These are phyloP conservation scores for Pocillopora damicornis DNA, from an alignment of 64 coral and sea anemone genomes.

Conservation along the genomic window DNA sequence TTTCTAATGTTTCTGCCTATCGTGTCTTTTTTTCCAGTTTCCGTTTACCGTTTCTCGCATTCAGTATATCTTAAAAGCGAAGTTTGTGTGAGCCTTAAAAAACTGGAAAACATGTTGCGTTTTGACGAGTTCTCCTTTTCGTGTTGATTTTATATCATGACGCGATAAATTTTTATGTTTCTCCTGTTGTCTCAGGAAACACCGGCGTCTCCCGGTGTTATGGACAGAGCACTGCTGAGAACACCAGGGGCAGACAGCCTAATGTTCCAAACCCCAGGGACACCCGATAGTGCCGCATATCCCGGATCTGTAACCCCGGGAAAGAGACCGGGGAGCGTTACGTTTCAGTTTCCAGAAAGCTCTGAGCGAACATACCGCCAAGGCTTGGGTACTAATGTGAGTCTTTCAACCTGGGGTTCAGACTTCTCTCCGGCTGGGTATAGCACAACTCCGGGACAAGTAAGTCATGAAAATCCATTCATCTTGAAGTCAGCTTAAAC, in stretches of 20 bases:
- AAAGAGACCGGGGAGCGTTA: slow-evolving; percentile 30
- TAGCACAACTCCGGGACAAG: slow-evolving; percentile 29
- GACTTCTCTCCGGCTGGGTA: slow-evolving; percentile 71
- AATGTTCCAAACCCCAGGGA: slow-evolving; percentile 64
- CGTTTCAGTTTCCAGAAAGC: slow-evolving; percentile 57
- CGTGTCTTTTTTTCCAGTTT: too few relatives aligned
- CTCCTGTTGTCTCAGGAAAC: slow-evolving; percentile 33
- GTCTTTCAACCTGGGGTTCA: slow-evolving; percentile 92
- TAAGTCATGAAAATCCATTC: neutral
- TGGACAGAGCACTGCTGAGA: slow-evolving; percentile 63
- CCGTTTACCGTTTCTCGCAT: too few relatives aligned
- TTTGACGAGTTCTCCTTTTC: too few relatives aligned
- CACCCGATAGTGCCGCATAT: neutral
- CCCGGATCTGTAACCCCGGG: neutral
- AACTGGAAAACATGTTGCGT: too few relatives aligned
- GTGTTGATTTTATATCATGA: too few relatives aligned
- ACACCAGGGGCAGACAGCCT: slow-evolving; percentile 61
- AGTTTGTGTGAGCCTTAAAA: too few relatives aligned
- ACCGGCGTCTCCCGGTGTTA: slow-evolving; percentile 31
- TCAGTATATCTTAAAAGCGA: too few relatives aligned
- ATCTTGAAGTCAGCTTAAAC: neutral
- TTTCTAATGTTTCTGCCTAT: too few relatives aligned
- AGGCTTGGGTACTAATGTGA: slow-evolving; percentile 59
- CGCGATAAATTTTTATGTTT: too few relatives aligned
- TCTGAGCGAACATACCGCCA: slow-evolving; percentile 58